Percentiles rank a stretch among this genome's conserved stretches.
Evolutionary conservation across 2,113 vertebrate species (phyloP).

Genomic region (Oryzias celebensis): DNA sequence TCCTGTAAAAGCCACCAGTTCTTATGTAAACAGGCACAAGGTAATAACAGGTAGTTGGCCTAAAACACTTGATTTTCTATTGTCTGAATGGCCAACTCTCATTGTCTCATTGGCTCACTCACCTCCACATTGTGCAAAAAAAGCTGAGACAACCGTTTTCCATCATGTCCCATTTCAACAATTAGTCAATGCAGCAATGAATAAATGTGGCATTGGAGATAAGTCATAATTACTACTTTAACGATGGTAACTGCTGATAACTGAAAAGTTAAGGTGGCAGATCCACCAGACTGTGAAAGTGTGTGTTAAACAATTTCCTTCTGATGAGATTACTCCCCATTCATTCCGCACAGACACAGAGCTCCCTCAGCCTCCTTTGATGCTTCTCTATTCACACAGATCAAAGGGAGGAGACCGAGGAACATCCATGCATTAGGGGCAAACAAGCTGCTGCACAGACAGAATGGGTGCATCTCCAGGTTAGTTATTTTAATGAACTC

Average conservation of each 20-base stretch:
- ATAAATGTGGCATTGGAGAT: slow-evolving; percentile 29
- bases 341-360: slow-evolving; percentile 33
- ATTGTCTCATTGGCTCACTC: slow-evolving; percentile 21
- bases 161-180: slow-evolving; percentile 21
- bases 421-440: slow-evolving; percentile 52
- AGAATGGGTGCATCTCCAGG: slow-evolving; percentile 33
- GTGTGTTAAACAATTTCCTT: slow-evolving; percentile 55
- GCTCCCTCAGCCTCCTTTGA: slow-evolving; percentile 44
- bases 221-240: slow-evolving; percentile 31
- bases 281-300: slow-evolving; percentile 35
- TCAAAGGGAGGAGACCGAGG: slow-evolving; percentile 50
- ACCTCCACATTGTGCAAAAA: slow-evolving; percentile 10
- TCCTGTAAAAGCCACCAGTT: too few relatives aligned
- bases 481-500: slow-evolving; percentile 63
- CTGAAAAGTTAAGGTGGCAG: slow-evolving; percentile 43
- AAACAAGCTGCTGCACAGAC: slow-evolving; percentile 43
- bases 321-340: slow-evolving; percentile 36
- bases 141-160: slow-evolving; percentile 21
- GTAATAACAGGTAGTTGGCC: too few relatives aligned
- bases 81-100: slow-evolving; percentile 12
- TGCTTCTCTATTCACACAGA: slow-evolving; percentile 42
- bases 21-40: too few relatives aligned
- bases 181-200: slow-evolving; percentile 5
- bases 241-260: slow-evolving; percentile 43
- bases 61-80: too few relatives aligned